Base-by-base conservation (phyloP, 2,888 invertebrate species). In the Anaspis maculata region DNA sequence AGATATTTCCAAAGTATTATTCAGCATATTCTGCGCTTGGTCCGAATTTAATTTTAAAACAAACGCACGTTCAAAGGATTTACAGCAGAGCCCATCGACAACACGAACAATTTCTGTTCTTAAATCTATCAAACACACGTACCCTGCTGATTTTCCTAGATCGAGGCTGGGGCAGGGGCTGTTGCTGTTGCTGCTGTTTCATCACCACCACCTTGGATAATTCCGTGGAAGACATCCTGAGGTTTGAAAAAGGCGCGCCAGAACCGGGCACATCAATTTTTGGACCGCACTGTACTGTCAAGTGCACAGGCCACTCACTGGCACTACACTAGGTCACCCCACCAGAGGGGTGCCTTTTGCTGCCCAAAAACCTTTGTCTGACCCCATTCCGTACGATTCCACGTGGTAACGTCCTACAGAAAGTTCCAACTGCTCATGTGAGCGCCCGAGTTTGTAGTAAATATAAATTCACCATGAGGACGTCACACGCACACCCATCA, bases 141-240 rank as follows among this genome's bases (percentile, higher is more conserved):
- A 62, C 62, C 59, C 59, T 49, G 42, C 61, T 60, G 37, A 61
- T 54, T 48, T 56, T 60, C 42, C 61, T 52, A 22, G 51, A 42
- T 23, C 59, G 69, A 62, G 57, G 70, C 66, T 67, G n/a, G n/a
- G n/a, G n/a, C n/a, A n/a, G n/a, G n/a, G n/a, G n/a, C n/a, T n/a
- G n/a, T n/a, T n/a, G n/a, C n/a, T n/a, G n/a, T n/a, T n/a, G n/a
- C n/a, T n/a, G n/a, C n/a, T n/a, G n/a, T n/a, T n/a, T n/a, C n/a
- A n/a, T 41, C 66, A 41, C 43, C 14, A 29, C 40, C 36, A 44
- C 43, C 44, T 53, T 47, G 25, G 42, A 35, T 24, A 50, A 30
- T 35, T 50, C 47, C 15, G 36, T 16, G 6, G 30, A 36, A 25
- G 40, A 40, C 40, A 40, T 40, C 13, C 15, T 13, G 25, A 16